Conservation (phyloP, 2,797 vertebrate genomes). For the Aldrovandia affinis region DNA sequence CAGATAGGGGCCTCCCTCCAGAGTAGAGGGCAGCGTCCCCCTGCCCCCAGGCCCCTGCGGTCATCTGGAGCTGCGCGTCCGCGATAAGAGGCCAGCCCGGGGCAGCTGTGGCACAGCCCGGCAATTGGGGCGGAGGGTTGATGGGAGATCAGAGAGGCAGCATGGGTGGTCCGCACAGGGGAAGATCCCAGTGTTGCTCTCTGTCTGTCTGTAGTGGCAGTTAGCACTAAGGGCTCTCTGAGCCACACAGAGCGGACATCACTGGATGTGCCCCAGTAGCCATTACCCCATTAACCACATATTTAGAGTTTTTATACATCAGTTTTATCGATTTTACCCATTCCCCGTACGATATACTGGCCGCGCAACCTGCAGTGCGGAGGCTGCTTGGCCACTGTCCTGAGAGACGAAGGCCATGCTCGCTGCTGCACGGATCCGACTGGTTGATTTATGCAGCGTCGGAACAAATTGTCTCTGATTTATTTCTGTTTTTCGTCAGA, state of each 20-base stretch:
- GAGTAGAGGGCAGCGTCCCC: not conserved
- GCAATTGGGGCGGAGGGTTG: not conserved
- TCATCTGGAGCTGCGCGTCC: constrained; percentile 20
- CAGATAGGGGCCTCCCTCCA: not conserved
- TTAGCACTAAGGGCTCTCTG: constrained; percentile 4
- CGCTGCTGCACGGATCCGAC: not conserved
- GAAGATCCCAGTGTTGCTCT: not conserved
- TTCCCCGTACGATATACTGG: not conserved
- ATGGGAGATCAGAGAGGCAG: constrained; percentile 9
- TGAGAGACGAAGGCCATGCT: too few relatives aligned
- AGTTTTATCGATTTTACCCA: too few relatives aligned
- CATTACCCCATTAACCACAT: not conserved
- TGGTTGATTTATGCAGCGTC: constrained; percentile 9
- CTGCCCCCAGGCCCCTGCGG: constrained; percentile 26
- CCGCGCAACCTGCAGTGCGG: not conserved
- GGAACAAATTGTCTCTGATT: too few relatives aligned
- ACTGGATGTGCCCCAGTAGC: too few relatives aligned
- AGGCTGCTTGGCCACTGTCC: too few relatives aligned
- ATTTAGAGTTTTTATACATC: not conserved
- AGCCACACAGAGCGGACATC: not conserved
- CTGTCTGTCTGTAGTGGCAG: constrained; percentile 1
- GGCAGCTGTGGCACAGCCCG: not conserved
- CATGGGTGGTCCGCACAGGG: constrained; percentile 20
- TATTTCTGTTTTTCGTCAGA: not conserved
- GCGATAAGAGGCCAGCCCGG: constrained; percentile 24